Conservation (phyloP, 92 coral and sea anemone genomes). For the Phenganax subtilis region DNA sequence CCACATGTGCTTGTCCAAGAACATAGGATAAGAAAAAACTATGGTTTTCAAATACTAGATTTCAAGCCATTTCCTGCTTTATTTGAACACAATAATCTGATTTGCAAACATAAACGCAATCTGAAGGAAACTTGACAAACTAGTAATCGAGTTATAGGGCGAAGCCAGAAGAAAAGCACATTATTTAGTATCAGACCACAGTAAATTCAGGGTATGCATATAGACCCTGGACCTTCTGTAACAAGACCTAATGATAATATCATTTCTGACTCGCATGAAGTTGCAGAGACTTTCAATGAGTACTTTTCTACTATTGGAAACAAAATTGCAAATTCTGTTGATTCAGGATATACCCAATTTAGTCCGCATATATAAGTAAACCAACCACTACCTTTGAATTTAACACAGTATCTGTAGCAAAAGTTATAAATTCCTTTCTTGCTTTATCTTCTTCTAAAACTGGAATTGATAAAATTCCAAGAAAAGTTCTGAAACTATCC, state of each 20-base stretch:
- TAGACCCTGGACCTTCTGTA: too few relatives aligned
- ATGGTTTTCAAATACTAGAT: too few relatives aligned
- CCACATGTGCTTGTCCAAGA: too few relatives aligned
- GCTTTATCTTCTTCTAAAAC: neutral
- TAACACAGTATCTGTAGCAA: neutral
- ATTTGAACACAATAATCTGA: too few relatives aligned
- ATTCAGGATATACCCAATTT: neutral
- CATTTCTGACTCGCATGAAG: neutral
- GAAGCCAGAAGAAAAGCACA: too few relatives aligned
- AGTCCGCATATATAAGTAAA: neutral
- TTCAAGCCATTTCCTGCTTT: too few relatives aligned
- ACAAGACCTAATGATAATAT: neutral
- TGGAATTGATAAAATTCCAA: conserved; percentile 9
- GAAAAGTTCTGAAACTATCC: neutral
- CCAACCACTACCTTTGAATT: neutral
- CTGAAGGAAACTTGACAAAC: too few relatives aligned
- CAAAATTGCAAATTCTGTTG: neutral
- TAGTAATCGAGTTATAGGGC: too few relatives aligned
- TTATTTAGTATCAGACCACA: too few relatives aligned
- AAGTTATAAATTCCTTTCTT: neutral
- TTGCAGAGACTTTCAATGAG: neutral
- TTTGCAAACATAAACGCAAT: too few relatives aligned
- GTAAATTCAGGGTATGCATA: too few relatives aligned
- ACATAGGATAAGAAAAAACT: too few relatives aligned
- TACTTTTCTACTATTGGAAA: neutral